Conservation (phyloP, 2,888 invertebrate species). For the Phyllotreta cruciferae region DNA sequence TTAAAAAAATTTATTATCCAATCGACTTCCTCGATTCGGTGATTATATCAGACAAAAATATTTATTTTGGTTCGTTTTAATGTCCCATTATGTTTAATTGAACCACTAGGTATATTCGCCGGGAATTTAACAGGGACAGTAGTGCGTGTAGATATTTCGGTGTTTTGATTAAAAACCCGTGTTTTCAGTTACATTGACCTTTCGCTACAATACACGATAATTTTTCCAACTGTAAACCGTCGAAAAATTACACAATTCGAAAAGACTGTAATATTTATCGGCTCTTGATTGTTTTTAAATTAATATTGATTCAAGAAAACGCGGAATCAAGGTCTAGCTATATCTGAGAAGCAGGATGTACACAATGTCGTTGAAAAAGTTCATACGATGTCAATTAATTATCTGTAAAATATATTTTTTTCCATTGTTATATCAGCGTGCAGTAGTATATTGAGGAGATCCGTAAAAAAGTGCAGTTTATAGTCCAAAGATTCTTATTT, state of each 20-base stretch:
- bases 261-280: neutral
- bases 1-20: too few species aligned
- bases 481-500: too few species aligned
- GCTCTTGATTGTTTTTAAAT: conserved; percentile 17
- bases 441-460: too few species aligned
- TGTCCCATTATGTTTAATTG: too few species aligned
- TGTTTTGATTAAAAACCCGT: conserved; percentile 24
- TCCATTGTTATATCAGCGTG: conserved; percentile 12
- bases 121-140: too few species aligned
- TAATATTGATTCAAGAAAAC: conserved; percentile 19
- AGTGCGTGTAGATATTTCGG: neutral
- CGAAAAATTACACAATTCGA: conserved; percentile 20
- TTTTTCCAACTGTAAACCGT: conserved; percentile 11
- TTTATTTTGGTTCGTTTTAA: too few species aligned
- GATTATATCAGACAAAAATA: too few species aligned
- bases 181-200: conserved; percentile 29
- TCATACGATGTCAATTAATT: conserved; percentile 15
- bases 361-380: conserved; percentile 18
- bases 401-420: conserved; percentile 9
- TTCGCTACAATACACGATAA: conserved; percentile 14
- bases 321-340: conserved; percentile 13
- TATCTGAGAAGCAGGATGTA: conserved; percentile 20
- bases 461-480: too few species aligned
- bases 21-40: too few species aligned
- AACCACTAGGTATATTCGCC: too few species aligned